Conservation (phyloP, 2,113 vertebrate species). For the Haemorhous mexicanus region DNA sequence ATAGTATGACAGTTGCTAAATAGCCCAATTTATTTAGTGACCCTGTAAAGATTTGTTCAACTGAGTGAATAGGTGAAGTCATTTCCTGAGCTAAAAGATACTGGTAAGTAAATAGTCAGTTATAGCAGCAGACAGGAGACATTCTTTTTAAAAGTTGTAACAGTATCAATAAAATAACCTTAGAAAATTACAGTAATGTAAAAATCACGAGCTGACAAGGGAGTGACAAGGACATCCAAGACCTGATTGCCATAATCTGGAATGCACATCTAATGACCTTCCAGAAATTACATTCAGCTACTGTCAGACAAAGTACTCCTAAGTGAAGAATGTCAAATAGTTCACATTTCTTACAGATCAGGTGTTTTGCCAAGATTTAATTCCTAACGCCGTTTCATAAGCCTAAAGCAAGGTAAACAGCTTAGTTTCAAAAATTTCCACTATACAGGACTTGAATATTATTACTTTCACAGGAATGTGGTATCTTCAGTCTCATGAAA, state of each 20-base stretch:
- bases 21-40: constrained; percentile 63
- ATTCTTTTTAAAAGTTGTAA: constrained; percentile 61
- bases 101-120: constrained; percentile 71
- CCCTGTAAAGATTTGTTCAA: constrained; percentile 68
- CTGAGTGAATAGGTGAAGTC: constrained; percentile 67
- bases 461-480: background rate
- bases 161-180: constrained; percentile 67
- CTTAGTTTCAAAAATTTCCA: constrained; percentile 23
- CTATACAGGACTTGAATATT: background rate
- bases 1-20: constrained; percentile 61
- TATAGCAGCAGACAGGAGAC: constrained; percentile 77
- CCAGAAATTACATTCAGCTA: constrained; percentile 68
- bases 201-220: constrained; percentile 40
- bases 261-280: constrained; percentile 51
- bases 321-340: constrained; percentile 26
- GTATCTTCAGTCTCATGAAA: background rate
- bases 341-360: constrained; percentile 38
- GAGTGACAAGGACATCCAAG: constrained; percentile 35
- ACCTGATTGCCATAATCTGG: constrained; percentile 55
- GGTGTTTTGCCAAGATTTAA: constrained; percentile 5
- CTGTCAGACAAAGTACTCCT: constrained; percentile 57
- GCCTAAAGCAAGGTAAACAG: background rate
- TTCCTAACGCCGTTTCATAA: constrained; percentile 33
- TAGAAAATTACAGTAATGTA: constrained; percentile 63
- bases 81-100: constrained; percentile 81